Conservation (phyloP, 2,113 vertebrate species). For the Panurus biarmicus region DNA sequence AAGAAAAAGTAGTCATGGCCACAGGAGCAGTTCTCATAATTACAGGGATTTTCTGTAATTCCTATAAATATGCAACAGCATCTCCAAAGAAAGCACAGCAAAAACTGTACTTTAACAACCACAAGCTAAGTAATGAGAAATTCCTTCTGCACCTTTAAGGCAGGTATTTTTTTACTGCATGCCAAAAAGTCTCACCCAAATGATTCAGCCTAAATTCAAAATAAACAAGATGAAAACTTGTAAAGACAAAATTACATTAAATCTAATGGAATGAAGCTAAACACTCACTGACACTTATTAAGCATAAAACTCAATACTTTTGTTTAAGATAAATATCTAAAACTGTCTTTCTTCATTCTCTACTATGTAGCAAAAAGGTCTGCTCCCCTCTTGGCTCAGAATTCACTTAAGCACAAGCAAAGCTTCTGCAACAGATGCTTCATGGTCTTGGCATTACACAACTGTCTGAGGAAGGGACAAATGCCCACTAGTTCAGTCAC, state of each 20-base stretch:
- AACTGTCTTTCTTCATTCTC: neutral
- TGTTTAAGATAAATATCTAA: neutral
- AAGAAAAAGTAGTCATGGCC: neutral
- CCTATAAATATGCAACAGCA: neutral
- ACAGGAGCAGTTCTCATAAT: neutral
- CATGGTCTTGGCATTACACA: neutral
- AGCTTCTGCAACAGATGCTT: neutral
- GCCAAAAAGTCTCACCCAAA: neutral
- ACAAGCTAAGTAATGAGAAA: neutral
- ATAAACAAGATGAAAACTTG: neutral
- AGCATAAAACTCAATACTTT: neutral
- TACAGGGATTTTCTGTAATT: fast-evolving
- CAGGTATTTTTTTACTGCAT: neutral
- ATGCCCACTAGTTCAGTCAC: neutral
- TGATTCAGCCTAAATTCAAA: neutral
- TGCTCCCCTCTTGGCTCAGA: neutral
- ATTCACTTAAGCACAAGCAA: neutral
- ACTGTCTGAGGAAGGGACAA: neutral
- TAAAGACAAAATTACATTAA: neutral
- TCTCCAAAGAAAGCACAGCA: neutral
- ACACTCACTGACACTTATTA: neutral
- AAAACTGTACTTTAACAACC: neutral
- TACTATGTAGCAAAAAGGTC: neutral
- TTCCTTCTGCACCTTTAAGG: neutral
- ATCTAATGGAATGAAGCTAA: neutral